Conservation (phyloP, 2,113 vertebrate species). For the Oenanthe melanoleuca region DNA sequence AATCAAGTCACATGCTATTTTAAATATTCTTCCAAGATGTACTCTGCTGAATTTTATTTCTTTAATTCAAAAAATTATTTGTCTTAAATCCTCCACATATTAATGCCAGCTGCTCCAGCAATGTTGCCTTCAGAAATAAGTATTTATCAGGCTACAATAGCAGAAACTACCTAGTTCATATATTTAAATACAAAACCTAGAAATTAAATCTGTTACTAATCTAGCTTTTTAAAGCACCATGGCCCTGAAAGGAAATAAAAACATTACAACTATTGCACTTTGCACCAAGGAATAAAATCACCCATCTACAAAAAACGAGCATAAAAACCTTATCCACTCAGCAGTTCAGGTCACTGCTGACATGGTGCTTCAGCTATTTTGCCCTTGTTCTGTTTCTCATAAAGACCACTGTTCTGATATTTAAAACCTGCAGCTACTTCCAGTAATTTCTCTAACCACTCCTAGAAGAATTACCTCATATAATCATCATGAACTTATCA, state of each 20-base stretch:
- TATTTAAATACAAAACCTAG: neutral
- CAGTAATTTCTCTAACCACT: neutral
- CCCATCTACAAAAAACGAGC: neutral
- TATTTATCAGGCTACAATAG: neutral
- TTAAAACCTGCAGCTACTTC: neutral
- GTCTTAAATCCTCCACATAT: neutral
- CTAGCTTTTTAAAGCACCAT: neutral
- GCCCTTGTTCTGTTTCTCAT: neutral
- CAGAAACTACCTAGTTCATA: neutral
- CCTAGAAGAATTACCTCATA: neutral
- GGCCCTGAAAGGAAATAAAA: neutral
- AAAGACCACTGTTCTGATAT: neutral
- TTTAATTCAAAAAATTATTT: neutral
- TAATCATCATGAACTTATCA: neutral
- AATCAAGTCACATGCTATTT: neutral
- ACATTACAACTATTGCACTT: neutral
- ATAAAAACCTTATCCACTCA: neutral
- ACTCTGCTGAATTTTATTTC: neutral
- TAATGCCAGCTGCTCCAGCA: neutral
- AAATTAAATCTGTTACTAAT: neutral
- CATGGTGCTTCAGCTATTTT: neutral
- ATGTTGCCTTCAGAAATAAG: neutral
- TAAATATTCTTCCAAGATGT: neutral
- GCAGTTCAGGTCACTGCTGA: neutral
- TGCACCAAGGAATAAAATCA: neutral